A percentile compares a stretch with the other conserved stretches of the same genome.
phyloP scores from a whole-genome alignment of 2,797 vertebrate species.

The Thalassophryne amazonica region DNA sequence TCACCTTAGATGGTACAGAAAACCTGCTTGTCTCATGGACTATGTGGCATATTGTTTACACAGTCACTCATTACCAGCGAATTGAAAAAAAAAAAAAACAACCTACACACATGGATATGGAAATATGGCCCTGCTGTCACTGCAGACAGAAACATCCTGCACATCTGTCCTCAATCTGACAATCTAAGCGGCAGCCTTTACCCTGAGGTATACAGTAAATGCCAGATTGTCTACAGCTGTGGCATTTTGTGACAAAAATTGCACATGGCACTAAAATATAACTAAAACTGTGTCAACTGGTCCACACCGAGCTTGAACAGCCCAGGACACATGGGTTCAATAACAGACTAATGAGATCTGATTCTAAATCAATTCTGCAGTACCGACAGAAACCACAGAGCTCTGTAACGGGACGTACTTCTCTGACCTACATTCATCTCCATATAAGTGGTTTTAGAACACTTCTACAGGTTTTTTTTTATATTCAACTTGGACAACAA shows the following conservation, averaged over 20 bases:
- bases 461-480: constrained; percentile 12
- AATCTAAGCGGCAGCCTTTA: constrained; percentile 33
- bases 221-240: constrained; percentile 31
- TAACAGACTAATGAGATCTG: constrained; percentile 45
- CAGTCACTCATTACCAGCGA: no score
- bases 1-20: no score
- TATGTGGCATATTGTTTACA: no score
- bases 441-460: constrained; percentile 33
- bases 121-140: constrained; percentile 1
- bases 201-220: constrained; percentile 45
- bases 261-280: constrained; percentile 21
- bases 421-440: constrained; percentile 61
- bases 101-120: no score
- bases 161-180: constrained; percentile 46
- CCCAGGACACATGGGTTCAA: constrained; percentile 25
- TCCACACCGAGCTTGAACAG: constrained; percentile 17
- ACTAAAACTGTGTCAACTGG: no score
- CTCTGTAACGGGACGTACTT: constrained; percentile 58
- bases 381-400: constrained; percentile 35
- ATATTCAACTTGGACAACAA: constrained; percentile 19
- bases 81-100: constrained; percentile 11
- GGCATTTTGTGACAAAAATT: constrained; percentile 35
- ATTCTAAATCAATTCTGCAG: constrained; percentile 52
- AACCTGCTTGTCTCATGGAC: no score
- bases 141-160: constrained; percentile 25